These are phyloP conservation scores for Automeris io DNA, from an alignment of 2,888 invertebrate species.

Conservation along the genomic window DNA sequence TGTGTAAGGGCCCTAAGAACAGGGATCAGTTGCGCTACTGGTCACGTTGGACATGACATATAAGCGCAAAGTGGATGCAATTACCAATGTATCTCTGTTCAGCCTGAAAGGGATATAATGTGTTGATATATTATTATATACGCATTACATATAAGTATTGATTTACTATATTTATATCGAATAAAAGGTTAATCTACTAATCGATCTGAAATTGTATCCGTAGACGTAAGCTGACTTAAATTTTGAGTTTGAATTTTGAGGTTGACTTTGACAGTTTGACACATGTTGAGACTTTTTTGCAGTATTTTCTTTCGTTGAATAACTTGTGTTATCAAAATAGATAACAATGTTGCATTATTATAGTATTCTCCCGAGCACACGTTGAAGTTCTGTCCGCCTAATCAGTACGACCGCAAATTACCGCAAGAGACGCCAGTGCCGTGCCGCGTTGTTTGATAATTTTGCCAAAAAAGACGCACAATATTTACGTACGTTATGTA, in stretches of 20 bases:
- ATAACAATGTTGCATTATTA: slow-evolving; percentile 48
- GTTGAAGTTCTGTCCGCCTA: slow-evolving; percentile 30
- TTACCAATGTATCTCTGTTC: too few relatives aligned
- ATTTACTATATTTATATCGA: too few relatives aligned
- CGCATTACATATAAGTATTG: too few relatives aligned
- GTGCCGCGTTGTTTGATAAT: slow-evolving; percentile 44
- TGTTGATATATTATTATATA: too few relatives aligned
- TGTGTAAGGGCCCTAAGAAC: too few relatives aligned
- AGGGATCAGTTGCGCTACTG: too few relatives aligned
- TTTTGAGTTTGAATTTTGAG: slow-evolving; percentile 2
- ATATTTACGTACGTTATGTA: slow-evolving; percentile 68
- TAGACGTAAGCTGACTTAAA: background rate
- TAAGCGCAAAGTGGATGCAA: too few relatives aligned
- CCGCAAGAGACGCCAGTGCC: slow-evolving; percentile 41
- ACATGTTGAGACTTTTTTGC: slow-evolving; percentile 26
- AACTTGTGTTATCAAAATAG: slow-evolving; percentile 62
- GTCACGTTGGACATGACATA: too few relatives aligned
- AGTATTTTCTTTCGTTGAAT: slow-evolving; percentile 43
- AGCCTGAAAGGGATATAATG: too few relatives aligned
- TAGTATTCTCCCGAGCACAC: slow-evolving; percentile 28
- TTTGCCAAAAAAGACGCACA: slow-evolving; percentile 49
- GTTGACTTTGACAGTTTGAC: slow-evolving; percentile 4
- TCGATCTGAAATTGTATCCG: too few relatives aligned
- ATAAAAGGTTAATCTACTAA: too few relatives aligned
- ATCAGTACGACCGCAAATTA: slow-evolving; percentile 22